phyloP scores from a whole-genome alignment of 2,113 vertebrate species.

The Gasterosteus aculeatus region DNA sequence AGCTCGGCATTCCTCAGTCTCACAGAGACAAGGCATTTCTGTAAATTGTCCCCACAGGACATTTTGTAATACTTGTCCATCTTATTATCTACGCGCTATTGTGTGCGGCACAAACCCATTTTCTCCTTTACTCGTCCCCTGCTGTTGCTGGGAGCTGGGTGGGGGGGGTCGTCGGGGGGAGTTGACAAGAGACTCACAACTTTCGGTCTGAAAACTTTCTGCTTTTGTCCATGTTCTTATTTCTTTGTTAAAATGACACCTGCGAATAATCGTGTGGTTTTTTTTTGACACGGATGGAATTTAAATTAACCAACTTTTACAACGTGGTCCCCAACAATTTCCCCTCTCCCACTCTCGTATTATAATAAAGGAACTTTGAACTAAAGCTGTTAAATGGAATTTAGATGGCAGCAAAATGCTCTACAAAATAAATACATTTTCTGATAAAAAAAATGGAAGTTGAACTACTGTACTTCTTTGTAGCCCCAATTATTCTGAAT shows the following conservation, averaged over 20 bases:
- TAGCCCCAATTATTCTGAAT: background rate
- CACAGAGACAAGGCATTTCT: conserved; percentile 63
- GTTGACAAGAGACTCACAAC: conserved; percentile 44
- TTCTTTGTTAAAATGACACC: conserved; percentile 72
- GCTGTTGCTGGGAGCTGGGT: conserved; percentile 64
- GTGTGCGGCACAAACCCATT: conserved; percentile 76
- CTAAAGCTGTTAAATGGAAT: conserved; percentile 24
- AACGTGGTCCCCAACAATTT: background rate
- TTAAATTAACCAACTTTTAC: conserved; percentile 59
- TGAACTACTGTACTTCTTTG: background rate
- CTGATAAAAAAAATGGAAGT: background rate
- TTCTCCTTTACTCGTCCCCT: conserved; percentile 76
- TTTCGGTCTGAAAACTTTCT: conserved; percentile 55
- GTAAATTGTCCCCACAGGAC: conserved; percentile 67
- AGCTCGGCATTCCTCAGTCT: conserved; percentile 57
- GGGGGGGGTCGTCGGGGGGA: conserved; percentile 19
- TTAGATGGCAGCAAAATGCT: background rate
- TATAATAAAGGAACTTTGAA: conserved; percentile 14
- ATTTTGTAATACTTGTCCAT: conserved; percentile 73
- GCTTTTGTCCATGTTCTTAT: conserved; percentile 66
- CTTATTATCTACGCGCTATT: conserved; percentile 75
- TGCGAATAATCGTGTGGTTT: conserved; percentile 59
- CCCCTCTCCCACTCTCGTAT: background rate
- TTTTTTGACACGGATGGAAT: conserved; percentile 59
- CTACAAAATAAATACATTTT: background rate